These are phyloP conservation scores for Saiga tatarica DNA, from an alignment of 2,113 vertebrate genomes.

Conservation along the genomic window DNA sequence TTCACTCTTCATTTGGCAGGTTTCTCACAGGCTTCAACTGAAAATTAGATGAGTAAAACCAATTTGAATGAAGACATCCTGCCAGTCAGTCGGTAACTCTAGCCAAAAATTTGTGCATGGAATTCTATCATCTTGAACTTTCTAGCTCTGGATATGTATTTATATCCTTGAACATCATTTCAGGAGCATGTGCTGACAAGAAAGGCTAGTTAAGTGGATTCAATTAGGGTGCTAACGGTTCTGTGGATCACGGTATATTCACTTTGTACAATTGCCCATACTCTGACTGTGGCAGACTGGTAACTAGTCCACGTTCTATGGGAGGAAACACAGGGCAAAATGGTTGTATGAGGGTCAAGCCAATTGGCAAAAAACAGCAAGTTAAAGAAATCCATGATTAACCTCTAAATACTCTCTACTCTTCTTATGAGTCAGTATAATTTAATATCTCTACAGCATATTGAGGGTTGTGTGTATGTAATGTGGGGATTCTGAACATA, in stretches of 20 bases:
- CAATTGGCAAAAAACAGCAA: not conserved
- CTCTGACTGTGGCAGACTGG: not conserved
- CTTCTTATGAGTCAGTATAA: not conserved
- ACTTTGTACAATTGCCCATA: not conserved
- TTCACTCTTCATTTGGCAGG: not conserved
- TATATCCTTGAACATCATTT: not conserved
- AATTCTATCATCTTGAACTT: not conserved
- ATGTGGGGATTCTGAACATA: not conserved
- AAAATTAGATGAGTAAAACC: not conserved
- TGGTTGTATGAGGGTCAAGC: not conserved
- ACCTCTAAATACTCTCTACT: not conserved
- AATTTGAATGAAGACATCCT: not conserved
- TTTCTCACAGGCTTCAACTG: not conserved
- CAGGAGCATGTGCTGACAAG: not conserved
- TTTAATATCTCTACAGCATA: not conserved
- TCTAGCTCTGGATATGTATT: not conserved
- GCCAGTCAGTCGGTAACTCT: not conserved
- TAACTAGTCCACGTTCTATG: not conserved
- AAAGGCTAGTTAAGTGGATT: constrained; percentile 8
- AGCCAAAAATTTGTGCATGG: not conserved
- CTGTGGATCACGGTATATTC: not conserved
- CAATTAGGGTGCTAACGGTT: not conserved
- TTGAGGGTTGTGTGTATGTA: not conserved
- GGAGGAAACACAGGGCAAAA: not conserved
- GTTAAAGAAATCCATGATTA: not conserved